A percentile compares a stretch with the other conserved stretches of the same genome.
These are phyloP conservation scores for Acanthiza pusilla DNA, from an alignment of 2,797 vertebrate species.

Conservation along the genomic window DNA sequence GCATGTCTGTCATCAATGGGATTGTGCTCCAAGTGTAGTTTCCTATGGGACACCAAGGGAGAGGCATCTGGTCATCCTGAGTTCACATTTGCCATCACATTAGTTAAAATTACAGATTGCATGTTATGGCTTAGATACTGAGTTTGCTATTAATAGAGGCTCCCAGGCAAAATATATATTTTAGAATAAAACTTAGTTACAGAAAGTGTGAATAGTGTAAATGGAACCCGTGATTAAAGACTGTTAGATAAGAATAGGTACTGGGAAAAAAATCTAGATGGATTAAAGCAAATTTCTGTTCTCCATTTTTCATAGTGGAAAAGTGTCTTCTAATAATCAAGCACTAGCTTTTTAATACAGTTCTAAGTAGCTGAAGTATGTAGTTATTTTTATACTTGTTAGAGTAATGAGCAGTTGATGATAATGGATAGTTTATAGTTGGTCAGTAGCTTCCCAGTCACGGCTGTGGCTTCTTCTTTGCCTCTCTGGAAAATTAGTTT, in stretches of 20 bases:
- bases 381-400: background rate
- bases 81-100: background rate
- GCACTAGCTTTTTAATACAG: background rate
- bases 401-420: background rate
- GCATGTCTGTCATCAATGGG: rapidly evolving
- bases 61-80: background rate
- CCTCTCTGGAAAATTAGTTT: background rate
- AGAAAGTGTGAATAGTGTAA: background rate
- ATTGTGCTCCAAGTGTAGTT: background rate
- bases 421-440: background rate
- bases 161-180: background rate
- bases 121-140: background rate
- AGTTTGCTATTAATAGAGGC: background rate
- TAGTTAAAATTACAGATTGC: background rate
- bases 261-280: background rate
- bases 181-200: background rate
- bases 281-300: background rate
- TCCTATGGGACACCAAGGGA: background rate
- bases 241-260: background rate
- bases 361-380: background rate
- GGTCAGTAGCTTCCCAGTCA: background rate
- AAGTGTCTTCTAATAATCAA: background rate
- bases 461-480: background rate
- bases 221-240: background rate
- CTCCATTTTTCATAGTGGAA: background rate